Evolutionary conservation across 2,797 vertebrate species (phyloP).

Genomic region (Rhadinocentrus ornatus): DNA sequence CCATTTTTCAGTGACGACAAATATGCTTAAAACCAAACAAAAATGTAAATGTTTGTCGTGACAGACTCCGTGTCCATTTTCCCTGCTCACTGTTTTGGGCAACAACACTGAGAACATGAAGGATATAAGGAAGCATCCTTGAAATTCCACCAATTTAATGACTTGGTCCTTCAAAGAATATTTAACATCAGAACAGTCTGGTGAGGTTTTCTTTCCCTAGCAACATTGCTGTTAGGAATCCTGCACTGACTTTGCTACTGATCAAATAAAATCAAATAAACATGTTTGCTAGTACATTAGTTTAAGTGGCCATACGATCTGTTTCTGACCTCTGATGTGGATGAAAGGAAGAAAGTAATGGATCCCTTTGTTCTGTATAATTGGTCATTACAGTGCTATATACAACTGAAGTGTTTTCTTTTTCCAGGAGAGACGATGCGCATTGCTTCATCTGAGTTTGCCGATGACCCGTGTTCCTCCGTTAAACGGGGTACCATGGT

Average conservation of each 20-base stretch:
- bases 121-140: too few species aligned
- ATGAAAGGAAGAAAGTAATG: constrained; percentile 7
- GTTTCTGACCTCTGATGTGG: neutral
- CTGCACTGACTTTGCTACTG: too few species aligned
- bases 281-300: neutral
- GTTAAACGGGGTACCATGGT: constrained; percentile 99
- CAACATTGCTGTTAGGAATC: too few species aligned
- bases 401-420: neutral
- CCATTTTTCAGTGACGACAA: neutral
- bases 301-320: neutral
- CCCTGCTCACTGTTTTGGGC: too few species aligned
- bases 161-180: neutral
- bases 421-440: constrained; percentile 94
- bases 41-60: neutral
- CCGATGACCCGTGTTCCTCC: constrained; percentile 95
- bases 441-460: constrained; percentile 94
- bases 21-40: neutral
- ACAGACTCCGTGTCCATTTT: neutral
- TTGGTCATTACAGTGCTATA: neutral
- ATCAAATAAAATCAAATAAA: too few species aligned
- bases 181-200: neutral
- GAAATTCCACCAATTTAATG: neutral
- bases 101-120: neutral
- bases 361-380: neutral
- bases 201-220: neutral